These are phyloP conservation scores for Perognathus longimembris DNA, from an alignment of 2,113 vertebrate genomes.

Conservation along the genomic window DNA sequence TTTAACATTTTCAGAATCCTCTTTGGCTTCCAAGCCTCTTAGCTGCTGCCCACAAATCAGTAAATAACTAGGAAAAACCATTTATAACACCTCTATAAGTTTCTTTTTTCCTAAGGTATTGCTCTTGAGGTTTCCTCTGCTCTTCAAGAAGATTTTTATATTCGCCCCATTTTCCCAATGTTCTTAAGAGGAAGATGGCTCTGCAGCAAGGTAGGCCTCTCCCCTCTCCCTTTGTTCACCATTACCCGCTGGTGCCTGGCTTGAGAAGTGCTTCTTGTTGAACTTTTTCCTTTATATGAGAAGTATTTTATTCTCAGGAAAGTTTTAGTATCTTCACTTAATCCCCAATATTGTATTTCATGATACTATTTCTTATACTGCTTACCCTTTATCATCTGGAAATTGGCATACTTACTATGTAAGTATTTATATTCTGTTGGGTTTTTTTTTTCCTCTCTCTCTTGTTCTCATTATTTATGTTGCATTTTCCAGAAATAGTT, in stretches of 20 bases:
- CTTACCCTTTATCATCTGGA: neutral
- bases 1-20: slow-evolving; percentile 23
- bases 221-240: fast-evolving
- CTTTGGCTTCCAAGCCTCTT: neutral
- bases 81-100: neutral
- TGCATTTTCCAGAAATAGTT: slow-evolving; percentile 13
- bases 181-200: neutral
- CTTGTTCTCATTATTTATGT: neutral
- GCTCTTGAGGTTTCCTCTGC: neutral
- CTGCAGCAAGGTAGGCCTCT: neutral
- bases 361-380: neutral
- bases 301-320: neutral
- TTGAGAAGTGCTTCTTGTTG: neutral
- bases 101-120: neutral
- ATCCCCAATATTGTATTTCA: neutral
- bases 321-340: slow-evolving; percentile 14
- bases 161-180: neutral
- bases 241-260: neutral
- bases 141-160: neutral
- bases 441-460: neutral
- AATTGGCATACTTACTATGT: neutral
- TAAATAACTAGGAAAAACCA: neutral
- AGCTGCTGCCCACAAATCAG: neutral
- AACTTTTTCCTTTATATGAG: neutral
- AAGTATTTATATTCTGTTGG: neutral